Evolutionary conservation across 35 echinoderm and acorn worm species (phyloP).

Genomic region (Acanthaster planci): DNA sequence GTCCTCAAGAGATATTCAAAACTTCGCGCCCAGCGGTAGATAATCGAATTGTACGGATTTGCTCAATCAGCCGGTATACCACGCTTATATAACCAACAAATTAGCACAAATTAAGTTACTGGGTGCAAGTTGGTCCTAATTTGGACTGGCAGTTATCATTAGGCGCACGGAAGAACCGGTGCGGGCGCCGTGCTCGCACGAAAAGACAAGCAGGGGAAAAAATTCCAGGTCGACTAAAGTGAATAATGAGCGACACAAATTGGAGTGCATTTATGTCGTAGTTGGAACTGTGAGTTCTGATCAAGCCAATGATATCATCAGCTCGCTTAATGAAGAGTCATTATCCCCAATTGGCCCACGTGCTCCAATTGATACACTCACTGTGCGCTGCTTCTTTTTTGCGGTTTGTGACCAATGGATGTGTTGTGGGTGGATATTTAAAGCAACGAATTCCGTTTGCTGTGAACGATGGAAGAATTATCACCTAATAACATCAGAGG

Average conservation of each 20-base stretch:
- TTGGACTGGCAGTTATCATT: not conserved
- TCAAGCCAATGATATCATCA: not conserved
- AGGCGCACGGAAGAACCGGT: no score
- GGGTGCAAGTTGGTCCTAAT: not conserved
- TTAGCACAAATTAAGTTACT: constrained; percentile 21
- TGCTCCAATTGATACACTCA: not conserved
- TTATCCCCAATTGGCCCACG: not conserved
- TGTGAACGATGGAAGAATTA: no score
- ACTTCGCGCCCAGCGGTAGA: no score
- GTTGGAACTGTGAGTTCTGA: not conserved
- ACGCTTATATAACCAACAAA: constrained; percentile 22
- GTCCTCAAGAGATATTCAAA: no score
- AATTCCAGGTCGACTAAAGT: not conserved
- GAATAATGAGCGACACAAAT: constrained; percentile 6
- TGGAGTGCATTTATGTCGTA: not conserved
- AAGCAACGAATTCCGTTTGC: no score
- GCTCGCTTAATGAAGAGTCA: not conserved
- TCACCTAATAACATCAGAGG: no score
- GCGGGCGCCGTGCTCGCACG: no score
- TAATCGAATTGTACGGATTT: not conserved
- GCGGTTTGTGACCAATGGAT: no score
- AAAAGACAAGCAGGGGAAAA: no score
- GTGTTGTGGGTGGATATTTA: no score
- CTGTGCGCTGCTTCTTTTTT: no score
- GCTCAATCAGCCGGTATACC: not conserved